Conservation (phyloP, 2,113 vertebrate species). For the Piprites chloris region DNA sequence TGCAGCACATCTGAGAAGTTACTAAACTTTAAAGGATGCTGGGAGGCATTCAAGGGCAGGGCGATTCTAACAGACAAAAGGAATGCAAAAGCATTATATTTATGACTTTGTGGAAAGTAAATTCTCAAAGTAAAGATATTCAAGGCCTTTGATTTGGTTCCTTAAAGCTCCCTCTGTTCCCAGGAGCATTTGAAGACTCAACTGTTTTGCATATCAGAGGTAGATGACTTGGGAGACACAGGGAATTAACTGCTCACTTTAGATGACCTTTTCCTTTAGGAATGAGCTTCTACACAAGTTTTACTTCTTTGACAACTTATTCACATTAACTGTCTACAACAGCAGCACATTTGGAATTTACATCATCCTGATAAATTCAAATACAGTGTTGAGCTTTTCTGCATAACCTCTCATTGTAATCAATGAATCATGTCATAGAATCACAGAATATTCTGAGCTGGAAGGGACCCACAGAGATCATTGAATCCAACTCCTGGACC, state of each 20-base stretch:
- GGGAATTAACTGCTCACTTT: background rate
- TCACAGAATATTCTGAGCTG: background rate
- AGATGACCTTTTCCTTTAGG: background rate
- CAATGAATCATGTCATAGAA: background rate
- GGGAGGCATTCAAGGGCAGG: constrained; percentile 30
- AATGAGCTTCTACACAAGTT: background rate
- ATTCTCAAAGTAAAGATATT: constrained; percentile 5
- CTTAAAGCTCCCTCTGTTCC: background rate
- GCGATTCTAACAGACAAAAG: background rate
- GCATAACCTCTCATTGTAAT: background rate
- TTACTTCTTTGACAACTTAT: background rate
- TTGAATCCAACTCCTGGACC: rapidly evolving
- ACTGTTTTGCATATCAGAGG: constrained; percentile 31
- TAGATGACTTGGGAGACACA: background rate
- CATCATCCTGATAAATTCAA: background rate
- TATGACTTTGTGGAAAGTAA: constrained; percentile 30
- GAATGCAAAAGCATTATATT: background rate
- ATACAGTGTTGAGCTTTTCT: background rate
- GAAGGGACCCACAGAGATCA: background rate
- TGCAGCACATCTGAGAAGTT: background rate
- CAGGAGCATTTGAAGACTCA: constrained; percentile 25
- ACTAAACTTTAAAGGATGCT: constrained; percentile 7
- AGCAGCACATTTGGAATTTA: background rate
- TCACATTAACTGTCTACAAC: background rate
- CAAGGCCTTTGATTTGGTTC: constrained; percentile 42